These are phyloP conservation scores for Callimorpha dominula DNA, from an alignment of 2,888 invertebrate species.

Conservation along the genomic window DNA sequence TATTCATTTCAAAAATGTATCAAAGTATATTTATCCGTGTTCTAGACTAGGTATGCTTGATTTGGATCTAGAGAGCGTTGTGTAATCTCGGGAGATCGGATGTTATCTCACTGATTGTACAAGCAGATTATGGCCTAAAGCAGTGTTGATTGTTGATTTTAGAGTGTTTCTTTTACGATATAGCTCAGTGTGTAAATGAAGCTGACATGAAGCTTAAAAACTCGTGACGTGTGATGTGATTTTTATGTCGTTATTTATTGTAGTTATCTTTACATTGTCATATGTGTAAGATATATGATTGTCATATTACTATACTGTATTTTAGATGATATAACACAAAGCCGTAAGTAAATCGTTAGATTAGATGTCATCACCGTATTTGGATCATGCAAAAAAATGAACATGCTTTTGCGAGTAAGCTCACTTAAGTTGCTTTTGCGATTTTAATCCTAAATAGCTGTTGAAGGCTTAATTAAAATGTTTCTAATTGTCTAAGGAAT, in stretches of 20 bases:
- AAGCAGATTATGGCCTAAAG: slow-evolving; percentile 42
- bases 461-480: too few species aligned
- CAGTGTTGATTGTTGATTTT: slow-evolving; percentile 40
- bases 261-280: slow-evolving; percentile 4
- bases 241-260: slow-evolving; percentile 15
- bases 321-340: not conserved
- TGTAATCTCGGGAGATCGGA: slow-evolving; percentile 38
- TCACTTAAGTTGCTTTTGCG: too few species aligned
- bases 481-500: too few species aligned
- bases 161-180: slow-evolving; percentile 40
- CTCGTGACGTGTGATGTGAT: slow-evolving; percentile 16
- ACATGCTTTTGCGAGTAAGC: too few species aligned
- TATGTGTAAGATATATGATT: slow-evolving; percentile 1
- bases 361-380: not conserved
- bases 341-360: not conserved
- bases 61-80: not conserved
- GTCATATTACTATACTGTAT: not conserved
- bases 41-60: not conserved
- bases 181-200: slow-evolving; percentile 36
- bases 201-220: slow-evolving; percentile 28
- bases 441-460: too few species aligned
- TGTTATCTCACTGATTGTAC: slow-evolving; percentile 37
- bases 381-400: too few species aligned
- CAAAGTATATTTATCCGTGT: not conserved
- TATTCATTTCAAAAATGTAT: not conserved